Percentiles rank a stretch among this genome's conserved stretches.
phyloP scores from a whole-genome alignment of 2,113 vertebrate genomes.

The Pyxicephalus adspersus region DNA sequence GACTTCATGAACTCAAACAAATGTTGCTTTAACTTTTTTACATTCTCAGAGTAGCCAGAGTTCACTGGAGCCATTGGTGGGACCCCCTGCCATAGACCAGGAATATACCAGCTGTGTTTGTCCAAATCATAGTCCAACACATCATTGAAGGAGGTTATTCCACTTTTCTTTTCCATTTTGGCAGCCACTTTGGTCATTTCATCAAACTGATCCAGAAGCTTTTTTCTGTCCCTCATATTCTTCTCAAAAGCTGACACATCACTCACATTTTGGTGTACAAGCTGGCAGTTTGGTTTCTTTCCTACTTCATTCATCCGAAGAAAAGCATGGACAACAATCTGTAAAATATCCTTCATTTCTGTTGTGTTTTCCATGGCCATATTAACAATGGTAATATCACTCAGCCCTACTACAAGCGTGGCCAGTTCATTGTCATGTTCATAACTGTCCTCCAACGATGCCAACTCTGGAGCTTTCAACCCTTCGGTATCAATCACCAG shows the following conservation, averaged over 20 bases:
- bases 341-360: slow-evolving; percentile 71
- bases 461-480: too few species aligned
- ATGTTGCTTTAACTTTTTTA: slow-evolving; percentile 68
- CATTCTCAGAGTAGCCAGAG: slow-evolving; percentile 61
- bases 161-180: slow-evolving; percentile 69
- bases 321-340: slow-evolving; percentile 74
- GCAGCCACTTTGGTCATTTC: slow-evolving; percentile 70
- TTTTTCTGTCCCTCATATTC: slow-evolving; percentile 69
- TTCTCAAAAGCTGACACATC: slow-evolving; percentile 70
- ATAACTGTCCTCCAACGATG: too few species aligned
- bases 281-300: slow-evolving; percentile 74
- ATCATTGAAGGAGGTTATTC: slow-evolving; percentile 61
- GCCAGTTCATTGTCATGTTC: too few species aligned
- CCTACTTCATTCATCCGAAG: slow-evolving; percentile 70
- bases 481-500: too few species aligned
- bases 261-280: slow-evolving; percentile 78
- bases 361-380: slow-evolving; percentile 61
- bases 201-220: slow-evolving; percentile 67
- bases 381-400: slow-evolving; percentile 77
- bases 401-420: slow-evolving; percentile 72
- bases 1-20: slow-evolving; percentile 62
- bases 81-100: slow-evolving; percentile 64
- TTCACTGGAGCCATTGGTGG: slow-evolving; percentile 62
- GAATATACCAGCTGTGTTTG: slow-evolving; percentile 58
- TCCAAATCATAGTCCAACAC: slow-evolving; percentile 64